A percentile compares a stretch with the other conserved stretches of the same genome.
These are phyloP conservation scores for Grapholita molesta DNA, from an alignment of 1,140 invertebrate species.

Conservation along the genomic window DNA sequence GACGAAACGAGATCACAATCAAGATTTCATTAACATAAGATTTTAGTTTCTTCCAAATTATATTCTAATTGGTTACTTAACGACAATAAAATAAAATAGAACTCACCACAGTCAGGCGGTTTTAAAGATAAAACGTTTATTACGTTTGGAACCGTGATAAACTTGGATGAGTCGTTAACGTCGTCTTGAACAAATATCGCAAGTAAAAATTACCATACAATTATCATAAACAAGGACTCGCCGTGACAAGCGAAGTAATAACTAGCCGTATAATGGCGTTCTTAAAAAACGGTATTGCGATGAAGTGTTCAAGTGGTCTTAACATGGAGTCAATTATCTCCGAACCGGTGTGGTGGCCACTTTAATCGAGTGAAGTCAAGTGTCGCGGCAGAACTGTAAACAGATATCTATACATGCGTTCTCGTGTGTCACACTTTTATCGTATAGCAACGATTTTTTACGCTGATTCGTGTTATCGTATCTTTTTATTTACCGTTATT, in stretches of 20 bases:
- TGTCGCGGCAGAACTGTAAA: background rate
- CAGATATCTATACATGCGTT: conserved; percentile 7
- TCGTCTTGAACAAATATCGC: conserved; percentile 12
- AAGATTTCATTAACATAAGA: background rate
- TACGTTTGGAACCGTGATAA: conserved; percentile 4
- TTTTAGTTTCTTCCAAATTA: conserved; percentile 4
- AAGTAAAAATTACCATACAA: conserved; percentile 17
- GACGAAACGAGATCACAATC: conserved; percentile 11
- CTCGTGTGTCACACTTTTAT: conserved; percentile 6
- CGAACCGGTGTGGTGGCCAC: conserved; percentile 4
- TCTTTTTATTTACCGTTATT: conserved; percentile 7
- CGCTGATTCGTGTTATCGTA: conserved; percentile 7
- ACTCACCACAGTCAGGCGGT: background rate
- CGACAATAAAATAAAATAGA: background rate
- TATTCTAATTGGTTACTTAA: conserved; percentile 5
- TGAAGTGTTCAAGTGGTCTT: conserved; percentile 13
- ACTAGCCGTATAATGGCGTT: conserved; percentile 13
- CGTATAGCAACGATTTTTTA: background rate
- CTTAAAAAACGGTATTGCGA: conserved; percentile 8
- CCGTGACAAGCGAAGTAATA: background rate
- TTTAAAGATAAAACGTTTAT: background rate
- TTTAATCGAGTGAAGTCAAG: conserved; percentile 10
- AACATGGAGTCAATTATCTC: conserved; percentile 14
- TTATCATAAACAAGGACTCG: conserved; percentile 14
- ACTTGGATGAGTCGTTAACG: conserved; percentile 1